Base-by-base conservation (phyloP, 2,113 vertebrate genomes). In the Heloderma charlesbogerti region DNA sequence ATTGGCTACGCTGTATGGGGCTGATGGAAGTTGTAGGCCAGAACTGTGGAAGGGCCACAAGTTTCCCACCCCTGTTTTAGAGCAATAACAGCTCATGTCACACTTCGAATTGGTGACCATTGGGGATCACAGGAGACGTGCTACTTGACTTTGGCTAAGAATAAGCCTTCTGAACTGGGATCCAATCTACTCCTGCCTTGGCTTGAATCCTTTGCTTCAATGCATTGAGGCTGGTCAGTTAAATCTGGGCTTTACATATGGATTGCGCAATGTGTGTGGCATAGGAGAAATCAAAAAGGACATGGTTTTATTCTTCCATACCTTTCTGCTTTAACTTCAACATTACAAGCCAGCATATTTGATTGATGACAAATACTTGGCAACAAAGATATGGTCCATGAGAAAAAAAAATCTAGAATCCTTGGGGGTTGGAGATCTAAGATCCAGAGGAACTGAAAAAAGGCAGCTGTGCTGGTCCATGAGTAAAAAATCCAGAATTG, bases 211-310 rank as follows among this genome's bases (percentile, higher is more conserved):
- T 77, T 37, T 77, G 74, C n/a, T 43, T 77, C 74, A 77, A 7
- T 16, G 16, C 40, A 20, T 77, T 22, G 2, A 6, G 69, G 12
- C 31, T 29, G 69, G 20, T 77, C 74, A 8, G 9, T 37, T 43
- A 88, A 78, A 78, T 8, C 84, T 77, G 27, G 27, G 77, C 91
- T 93, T 88, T 57, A 90, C 91, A 16, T 22, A 87, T 0, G 91
- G 84, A 48, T 84, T 89, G 87, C 57, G 90, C 48, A 88, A n/a
- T 6, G n/a, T 69, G 66, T 54, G 89, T 15, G 82, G 51, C 57
- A 87, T 27, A 67, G 25, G 91, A 4, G n/a, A 92, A 69, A 54
- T 93, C 22, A 78, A 93, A 84, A 84, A 89, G 60, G 77, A 84
- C 1, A 69, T 1, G 74, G 75, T 86, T 93, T 84, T 86, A 34